phyloP scores from a whole-genome alignment of 23 tunicate species.

The Styela clava region DNA sequence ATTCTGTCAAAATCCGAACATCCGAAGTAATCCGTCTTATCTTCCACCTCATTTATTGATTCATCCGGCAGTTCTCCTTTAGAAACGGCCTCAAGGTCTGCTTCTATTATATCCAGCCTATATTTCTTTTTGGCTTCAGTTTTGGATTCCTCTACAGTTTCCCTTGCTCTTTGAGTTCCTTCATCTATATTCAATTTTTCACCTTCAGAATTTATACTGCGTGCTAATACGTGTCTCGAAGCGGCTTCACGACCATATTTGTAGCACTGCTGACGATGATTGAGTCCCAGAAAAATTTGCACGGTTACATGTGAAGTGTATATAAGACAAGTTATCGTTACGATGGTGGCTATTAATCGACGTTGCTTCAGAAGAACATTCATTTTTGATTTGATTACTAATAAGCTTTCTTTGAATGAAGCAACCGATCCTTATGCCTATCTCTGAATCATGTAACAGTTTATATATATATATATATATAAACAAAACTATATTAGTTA shows the following conservation, averaged over 20 bases:
- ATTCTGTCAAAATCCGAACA: conserved; percentile 22
- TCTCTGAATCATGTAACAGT: no score
- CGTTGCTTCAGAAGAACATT: conserved; percentile 24
- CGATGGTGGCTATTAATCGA: background rate
- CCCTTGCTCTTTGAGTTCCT: background rate
- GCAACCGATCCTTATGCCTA: no score
- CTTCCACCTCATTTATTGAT: background rate
- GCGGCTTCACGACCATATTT: background rate
- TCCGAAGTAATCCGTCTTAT: conserved; percentile 24
- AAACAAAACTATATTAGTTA: no score
- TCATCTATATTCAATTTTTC: background rate
- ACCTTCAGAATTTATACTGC: background rate
- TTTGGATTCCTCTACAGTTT: background rate
- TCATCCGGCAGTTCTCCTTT: background rate
- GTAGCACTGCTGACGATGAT: conserved; percentile 4
- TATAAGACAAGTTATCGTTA: conserved; percentile 19
- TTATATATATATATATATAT: no score
- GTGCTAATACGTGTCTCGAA: background rate
- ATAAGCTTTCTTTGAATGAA: background rate
- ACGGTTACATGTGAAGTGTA: conserved; percentile 33
- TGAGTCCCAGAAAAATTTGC: background rate
- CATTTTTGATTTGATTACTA: no score
- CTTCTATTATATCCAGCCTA: conserved; percentile 9
- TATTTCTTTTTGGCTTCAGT: background rate
- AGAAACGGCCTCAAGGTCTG: background rate